Evolutionary conservation across 2,888 invertebrate species (phyloP).

Genomic region (Sesia bembeciformis): DNA sequence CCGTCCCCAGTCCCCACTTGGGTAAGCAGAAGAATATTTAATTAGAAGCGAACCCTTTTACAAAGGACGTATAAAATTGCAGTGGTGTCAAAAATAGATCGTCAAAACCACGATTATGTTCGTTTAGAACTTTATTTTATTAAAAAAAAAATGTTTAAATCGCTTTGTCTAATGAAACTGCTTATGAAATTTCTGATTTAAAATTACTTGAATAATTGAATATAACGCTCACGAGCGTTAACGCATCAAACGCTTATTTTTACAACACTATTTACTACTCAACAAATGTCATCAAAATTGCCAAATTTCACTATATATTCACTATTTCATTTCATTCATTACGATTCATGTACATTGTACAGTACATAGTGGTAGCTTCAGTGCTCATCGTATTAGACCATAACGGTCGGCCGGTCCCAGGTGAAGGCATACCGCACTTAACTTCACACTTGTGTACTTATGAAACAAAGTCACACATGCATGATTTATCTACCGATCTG

Average conservation of each 20-base stretch:
- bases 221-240: too few species aligned
- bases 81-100: background rate
- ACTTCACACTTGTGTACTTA: background rate
- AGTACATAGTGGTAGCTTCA: background rate
- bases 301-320: too few species aligned
- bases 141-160: too few species aligned
- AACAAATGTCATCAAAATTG: too few species aligned
- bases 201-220: too few species aligned
- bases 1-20: slow-evolving; percentile 10
- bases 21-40: slow-evolving; percentile 17
- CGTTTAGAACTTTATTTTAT: too few species aligned
- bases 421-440: background rate
- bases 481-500: background rate
- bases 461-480: background rate
- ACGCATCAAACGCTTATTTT: too few species aligned
- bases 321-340: too few species aligned
- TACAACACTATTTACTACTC: too few species aligned
- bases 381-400: background rate
- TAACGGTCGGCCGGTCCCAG: background rate
- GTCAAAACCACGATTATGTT: background rate
- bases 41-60: slow-evolving; percentile 8
- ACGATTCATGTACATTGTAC: background rate
- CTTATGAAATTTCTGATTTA: too few species aligned
- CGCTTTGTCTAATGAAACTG: too few species aligned
- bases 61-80: background rate